Conservation (phyloP, 2,888 invertebrate genomes). For the Phania funesta region DNA sequence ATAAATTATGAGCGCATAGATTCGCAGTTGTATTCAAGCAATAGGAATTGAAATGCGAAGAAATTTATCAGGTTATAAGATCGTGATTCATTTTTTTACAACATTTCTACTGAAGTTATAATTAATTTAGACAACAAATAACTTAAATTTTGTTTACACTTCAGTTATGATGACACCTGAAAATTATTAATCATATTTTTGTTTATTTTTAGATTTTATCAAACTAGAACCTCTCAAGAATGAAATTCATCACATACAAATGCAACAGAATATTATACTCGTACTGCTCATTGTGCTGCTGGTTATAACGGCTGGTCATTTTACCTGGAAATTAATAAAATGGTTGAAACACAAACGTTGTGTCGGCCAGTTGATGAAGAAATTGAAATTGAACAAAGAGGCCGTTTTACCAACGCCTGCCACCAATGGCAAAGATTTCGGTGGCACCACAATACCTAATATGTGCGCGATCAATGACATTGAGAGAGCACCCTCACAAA, state of each 20-base stretch:
- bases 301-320: slow-evolving; percentile 72
- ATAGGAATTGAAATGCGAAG: slow-evolving; percentile 30
- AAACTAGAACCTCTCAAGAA: slow-evolving; percentile 72
- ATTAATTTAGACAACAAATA: background rate
- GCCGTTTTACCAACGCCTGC: slow-evolving; percentile 48
- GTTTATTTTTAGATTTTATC: slow-evolving; percentile 70
- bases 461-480: slow-evolving; percentile 75
- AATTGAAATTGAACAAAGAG: slow-evolving; percentile 71
- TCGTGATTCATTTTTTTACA: slow-evolving; percentile 29
- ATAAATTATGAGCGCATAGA: background rate
- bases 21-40: background rate
- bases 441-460: slow-evolving; percentile 76
- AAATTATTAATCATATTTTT: slow-evolving; percentile 34
- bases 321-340: slow-evolving; percentile 71
- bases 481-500: slow-evolving; percentile 77
- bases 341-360: slow-evolving; percentile 74
- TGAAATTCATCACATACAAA: slow-evolving; percentile 74
- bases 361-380: slow-evolving; percentile 70
- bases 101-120: slow-evolving; percentile 3
- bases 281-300: slow-evolving; percentile 74
- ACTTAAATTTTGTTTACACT: background rate
- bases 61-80: slow-evolving; percentile 33
- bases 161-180: slow-evolving; percentile 5
- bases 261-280: slow-evolving; percentile 73
- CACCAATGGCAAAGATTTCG: slow-evolving; percentile 73